Evolutionary conservation across 1,140 invertebrate species (phyloP), one percentile per base, ranked within the genome.

Genomic region (Bombyx mandarina): DNA sequence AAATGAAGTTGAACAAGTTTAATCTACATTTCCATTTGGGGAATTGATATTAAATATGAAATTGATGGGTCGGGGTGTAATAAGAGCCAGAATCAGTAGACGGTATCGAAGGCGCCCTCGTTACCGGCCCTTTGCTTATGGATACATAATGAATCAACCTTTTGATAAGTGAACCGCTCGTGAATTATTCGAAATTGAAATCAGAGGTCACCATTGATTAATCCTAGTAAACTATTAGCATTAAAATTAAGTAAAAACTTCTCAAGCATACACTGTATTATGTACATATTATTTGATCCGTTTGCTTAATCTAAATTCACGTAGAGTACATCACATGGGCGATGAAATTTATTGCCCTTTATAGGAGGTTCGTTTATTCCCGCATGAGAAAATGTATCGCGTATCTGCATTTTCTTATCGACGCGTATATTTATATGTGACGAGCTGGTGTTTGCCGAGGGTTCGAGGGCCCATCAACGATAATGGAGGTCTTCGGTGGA

Each of bases 401-500:
- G 58, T 65, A 65, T 63, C 65, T 67, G 60, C 52, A 65, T 67
- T 65, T 58, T 69, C 61, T 66, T 71, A 71, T 71, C 67, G 57
- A 59, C 52, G 54, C 58, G 65, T 71, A 71, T 63, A 73, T 69
- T 73, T 70, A 75, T 75, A 68, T 73, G 65, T 66, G 67, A 70
- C 60, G 62, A 67, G 60, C 54, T 55, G 64, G 62, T 77, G 67
- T 71, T 67, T 63, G 53, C 60, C 61, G 50, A 58, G 61, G 59
- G 67, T 65, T 66, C 66, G 71, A 62, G 57, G 54, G 63, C 45
- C 73, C 65, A 79, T 79, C 76, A 75, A 61, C 69, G 57, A 70
- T 79, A 79, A 79, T 79, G 70, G 70, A 60, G 76, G 69, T 69
- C 72, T 66, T 63, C 63, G 57, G 58, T 70, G 69, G 68, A 69